Percentiles rank a stretch among this genome's conserved stretches.
Conservation (phyloP, 2,888 invertebrate genomes). For the Dicyrtoma fusca region DNA sequence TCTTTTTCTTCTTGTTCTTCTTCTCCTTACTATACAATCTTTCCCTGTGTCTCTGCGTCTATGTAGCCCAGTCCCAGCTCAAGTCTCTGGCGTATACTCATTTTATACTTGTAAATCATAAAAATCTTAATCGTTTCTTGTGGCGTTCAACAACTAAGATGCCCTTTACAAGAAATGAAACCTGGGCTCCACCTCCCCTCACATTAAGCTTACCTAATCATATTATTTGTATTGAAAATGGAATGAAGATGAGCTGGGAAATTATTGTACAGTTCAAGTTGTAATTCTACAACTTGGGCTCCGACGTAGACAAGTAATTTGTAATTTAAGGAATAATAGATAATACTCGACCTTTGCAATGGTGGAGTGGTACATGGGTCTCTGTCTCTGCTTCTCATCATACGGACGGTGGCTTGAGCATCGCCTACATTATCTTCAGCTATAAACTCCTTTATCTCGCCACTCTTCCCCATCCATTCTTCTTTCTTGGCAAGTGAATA, state of each 20-base stretch:
- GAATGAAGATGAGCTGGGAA: conserved; percentile 7
- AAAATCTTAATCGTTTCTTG: no score
- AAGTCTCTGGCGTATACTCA: not conserved
- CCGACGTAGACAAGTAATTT: not conserved
- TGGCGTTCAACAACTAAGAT: no score
- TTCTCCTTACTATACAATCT: not conserved
- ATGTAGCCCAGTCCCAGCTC: no score
- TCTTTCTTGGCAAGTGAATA: not conserved
- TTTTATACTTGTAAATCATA: not conserved
- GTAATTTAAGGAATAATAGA: not conserved
- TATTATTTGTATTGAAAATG: conserved; percentile 6
- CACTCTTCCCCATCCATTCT: no score
- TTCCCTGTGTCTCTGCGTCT: not conserved
- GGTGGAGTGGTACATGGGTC: no score
- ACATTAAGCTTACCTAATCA: not conserved
- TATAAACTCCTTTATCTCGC: no score
- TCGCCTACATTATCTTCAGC: no score
- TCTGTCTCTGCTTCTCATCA: no score
- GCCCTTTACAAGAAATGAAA: no score
- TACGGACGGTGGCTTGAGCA: no score
- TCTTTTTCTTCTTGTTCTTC: not conserved
- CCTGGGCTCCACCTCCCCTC: not conserved
- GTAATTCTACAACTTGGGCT: not conserved
- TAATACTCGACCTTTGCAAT: no score
- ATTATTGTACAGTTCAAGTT: conserved; percentile 1